Base-by-base conservation (phyloP, 2,113 vertebrate genomes). In the Sorex fumeus region DNA sequence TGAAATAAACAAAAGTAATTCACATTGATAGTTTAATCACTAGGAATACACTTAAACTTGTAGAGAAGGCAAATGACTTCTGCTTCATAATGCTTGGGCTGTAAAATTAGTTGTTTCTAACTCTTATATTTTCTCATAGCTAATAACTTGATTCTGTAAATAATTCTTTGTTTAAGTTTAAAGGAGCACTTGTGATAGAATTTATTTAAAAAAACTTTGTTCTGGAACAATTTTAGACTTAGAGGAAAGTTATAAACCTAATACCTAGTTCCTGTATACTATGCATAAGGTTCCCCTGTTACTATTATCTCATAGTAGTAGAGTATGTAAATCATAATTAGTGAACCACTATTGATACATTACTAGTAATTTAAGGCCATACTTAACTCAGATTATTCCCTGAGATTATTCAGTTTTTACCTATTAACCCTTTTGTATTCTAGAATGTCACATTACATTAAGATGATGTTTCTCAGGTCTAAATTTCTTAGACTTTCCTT, bases 1-100 rank as follows among this genome's bases (percentile, higher is more conserved):
- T 87, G 34, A 92, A 87, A 64, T 92, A 94, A 95, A 93, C 25
- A 93, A 64, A 95, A 81, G 19, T 79, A 90, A 96, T 85, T 93
- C 79, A 93, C 78, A 43, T 86, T 78, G 47, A 85, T 40, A 92
- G 8, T 75, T 88, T 75, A 77, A 40, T 36, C 60, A 88, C 88
- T 64, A 67, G 87, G 45, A 92, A 27, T 62, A 1, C 36, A 34
- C 67, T 94, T 69, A 32, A 80, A 57, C 0, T 84, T 28, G 27
- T 28, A 9, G 3, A 84, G 34, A 87, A 95, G 75, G 62, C 53
- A 87, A 88, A 88, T 50, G 40, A 78, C 67, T 47, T 27, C 1
- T 32, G 0, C 0, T 72, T 71, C 88, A 82, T 62, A 94, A 57
- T 50, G n/a, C 21, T 7, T 57, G n/a, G 43, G 43, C 91, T 69